Evolutionary conservation across 2,888 invertebrate genomes (phyloP).

Genomic region (Leptothorax acervorum): DNA sequence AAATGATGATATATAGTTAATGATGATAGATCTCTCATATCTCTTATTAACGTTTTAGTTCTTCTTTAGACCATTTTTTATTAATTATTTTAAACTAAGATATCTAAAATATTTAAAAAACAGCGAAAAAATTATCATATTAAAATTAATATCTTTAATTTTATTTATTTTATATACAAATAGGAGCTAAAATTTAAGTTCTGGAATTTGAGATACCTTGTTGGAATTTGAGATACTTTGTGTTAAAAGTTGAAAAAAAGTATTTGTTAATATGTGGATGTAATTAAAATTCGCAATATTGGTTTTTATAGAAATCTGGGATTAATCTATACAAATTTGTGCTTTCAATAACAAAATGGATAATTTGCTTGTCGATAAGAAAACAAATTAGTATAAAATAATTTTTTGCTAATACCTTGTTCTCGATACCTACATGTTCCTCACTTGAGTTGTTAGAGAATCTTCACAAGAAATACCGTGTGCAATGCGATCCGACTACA

Average conservation of each 20-base stretch:
- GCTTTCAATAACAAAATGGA: not conserved
- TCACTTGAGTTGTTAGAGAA: not conserved
- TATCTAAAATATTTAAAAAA: not conserved
- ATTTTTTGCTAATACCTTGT: not conserved
- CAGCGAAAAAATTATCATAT: not conserved
- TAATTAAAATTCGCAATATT: not conserved
- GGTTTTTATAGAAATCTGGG: not conserved
- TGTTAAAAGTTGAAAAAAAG: not conserved
- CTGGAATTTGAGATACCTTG: not conserved
- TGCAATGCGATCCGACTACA: slow-evolving; percentile 19
- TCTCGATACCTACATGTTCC: not conserved
- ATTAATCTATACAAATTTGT: not conserved
- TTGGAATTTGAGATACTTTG: not conserved
- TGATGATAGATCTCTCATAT: not conserved
- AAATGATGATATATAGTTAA: not conserved
- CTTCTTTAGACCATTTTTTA: not conserved
- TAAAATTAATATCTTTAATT: slow-evolving; percentile 3
- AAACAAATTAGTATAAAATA: not conserved
- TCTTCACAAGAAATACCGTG: slow-evolving; percentile 5
- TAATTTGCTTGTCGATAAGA: not conserved
- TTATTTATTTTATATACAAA: not conserved
- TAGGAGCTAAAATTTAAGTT: not conserved
- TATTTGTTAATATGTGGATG: not conserved
- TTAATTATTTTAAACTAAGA: not conserved
- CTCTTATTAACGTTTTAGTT: not conserved